Percentiles rank a stretch among this genome's conserved stretches.
Conservation (phyloP, 2,888 invertebrate species). For the Tholera decimalis region DNA sequence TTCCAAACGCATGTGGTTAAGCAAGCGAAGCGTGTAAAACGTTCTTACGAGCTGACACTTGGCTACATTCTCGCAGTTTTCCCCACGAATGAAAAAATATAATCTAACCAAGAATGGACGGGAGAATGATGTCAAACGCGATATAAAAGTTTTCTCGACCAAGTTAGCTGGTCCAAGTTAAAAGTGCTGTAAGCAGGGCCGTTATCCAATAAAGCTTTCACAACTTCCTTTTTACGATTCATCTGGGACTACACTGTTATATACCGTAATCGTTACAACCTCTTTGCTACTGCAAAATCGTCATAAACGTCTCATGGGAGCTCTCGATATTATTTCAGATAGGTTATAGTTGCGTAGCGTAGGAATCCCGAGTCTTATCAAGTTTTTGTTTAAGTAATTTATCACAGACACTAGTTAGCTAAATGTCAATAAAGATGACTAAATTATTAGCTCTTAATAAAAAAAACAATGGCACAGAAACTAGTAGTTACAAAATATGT, state of each 20-base stretch:
- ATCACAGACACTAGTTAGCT: conserved; percentile 17
- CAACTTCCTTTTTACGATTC: conserved; percentile 78
- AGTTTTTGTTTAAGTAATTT: conserved; percentile 11
- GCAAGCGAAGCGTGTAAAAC: conserved; percentile 9
- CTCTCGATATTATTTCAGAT: conserved; percentile 1
- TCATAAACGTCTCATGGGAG: conserved; percentile 56
- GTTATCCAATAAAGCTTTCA: conserved; percentile 82
- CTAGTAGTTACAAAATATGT: conserved; percentile 20
- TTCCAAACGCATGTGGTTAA: conserved; percentile 17
- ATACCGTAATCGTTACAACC: conserved; percentile 68
- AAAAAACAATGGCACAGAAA: conserved; percentile 29
- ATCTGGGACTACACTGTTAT: conserved; percentile 70
- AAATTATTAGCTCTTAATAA: conserved; percentile 27
- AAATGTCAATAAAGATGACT: conserved; percentile 32
- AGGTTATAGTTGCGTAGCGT: background rate
- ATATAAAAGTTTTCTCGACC: conserved; percentile 71
- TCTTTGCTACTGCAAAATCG: conserved; percentile 56
- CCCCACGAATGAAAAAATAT: conserved; percentile 48
- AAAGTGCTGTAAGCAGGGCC: conserved; percentile 77
- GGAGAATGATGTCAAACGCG: conserved; percentile 61
- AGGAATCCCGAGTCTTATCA: background rate
- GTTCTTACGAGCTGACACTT: conserved; percentile 41
- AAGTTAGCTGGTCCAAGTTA: conserved; percentile 74
- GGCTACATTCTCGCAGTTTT: conserved; percentile 37
- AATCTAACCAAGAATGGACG: conserved; percentile 63